Evolutionary conservation across 2,888 invertebrate genomes (phyloP).

Genomic region (Anticlea derivata): DNA sequence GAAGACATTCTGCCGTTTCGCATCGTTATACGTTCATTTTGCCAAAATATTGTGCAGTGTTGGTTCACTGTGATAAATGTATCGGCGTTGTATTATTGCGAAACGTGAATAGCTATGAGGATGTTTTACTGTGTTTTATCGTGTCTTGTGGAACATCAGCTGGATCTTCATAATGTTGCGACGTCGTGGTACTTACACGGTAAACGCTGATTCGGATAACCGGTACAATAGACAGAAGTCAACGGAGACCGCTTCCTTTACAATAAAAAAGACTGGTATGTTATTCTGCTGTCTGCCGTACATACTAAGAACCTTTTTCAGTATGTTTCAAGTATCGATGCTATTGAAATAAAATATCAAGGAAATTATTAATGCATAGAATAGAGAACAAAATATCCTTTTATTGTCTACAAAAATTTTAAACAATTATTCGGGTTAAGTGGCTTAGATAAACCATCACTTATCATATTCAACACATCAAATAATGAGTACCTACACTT

Average conservation of each 20-base stretch:
- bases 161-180: conserved; percentile 63
- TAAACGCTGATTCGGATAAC: conserved; percentile 64
- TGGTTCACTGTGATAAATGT: conserved; percentile 33
- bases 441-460: too few relatives aligned
- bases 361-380: too few relatives aligned
- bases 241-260: conserved; percentile 46
- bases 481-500: too few relatives aligned
- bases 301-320: too few relatives aligned
- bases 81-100: conserved; percentile 22
- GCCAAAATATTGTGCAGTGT: conserved; percentile 38
- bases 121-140: conserved; percentile 23
- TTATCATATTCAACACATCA: too few relatives aligned
- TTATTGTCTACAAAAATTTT: too few relatives aligned
- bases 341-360: background rate
- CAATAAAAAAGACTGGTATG: conserved; percentile 62
- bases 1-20: conserved; percentile 53
- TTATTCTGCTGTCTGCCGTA: conserved; percentile 14
- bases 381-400: too few relatives aligned
- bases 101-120: conserved; percentile 34
- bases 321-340: background rate
- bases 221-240: conserved; percentile 53
- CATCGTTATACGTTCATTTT: conserved; percentile 31
- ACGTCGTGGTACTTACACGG: conserved; percentile 74
- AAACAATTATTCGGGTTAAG: too few relatives aligned
- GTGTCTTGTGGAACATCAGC: conserved; percentile 34